Evolutionary conservation across 2,113 vertebrate species (phyloP).

Genomic region (Tichodroma muraria): DNA sequence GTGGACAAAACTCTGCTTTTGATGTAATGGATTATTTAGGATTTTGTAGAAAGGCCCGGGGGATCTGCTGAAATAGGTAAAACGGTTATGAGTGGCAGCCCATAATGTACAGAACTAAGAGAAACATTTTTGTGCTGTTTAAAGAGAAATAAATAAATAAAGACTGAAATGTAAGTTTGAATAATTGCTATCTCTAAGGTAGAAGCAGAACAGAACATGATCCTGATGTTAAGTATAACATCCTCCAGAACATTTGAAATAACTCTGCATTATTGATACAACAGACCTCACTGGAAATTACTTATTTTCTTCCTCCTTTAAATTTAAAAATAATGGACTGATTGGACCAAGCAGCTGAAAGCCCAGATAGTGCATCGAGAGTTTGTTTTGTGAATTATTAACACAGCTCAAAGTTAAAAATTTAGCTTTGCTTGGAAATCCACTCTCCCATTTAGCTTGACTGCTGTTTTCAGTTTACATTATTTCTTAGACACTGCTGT

Average conservation of each 20-base stretch:
- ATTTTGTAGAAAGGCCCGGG: not conserved
- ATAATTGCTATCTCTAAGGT: not conserved
- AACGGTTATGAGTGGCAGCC: not conserved
- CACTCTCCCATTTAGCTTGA: constrained; percentile 31
- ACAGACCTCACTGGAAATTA: not conserved
- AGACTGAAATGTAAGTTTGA: not conserved
- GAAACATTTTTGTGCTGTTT: not conserved
- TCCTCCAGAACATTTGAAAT: not conserved
- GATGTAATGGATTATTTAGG: constrained; percentile 55
- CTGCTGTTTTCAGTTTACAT: constrained; percentile 50
- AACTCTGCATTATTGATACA: constrained; percentile 23
- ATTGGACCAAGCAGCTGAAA: constrained; percentile 48
- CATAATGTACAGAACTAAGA: not conserved
- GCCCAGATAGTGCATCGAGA: constrained; percentile 23
- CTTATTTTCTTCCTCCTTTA: constrained; percentile 12
- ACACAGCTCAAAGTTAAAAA: constrained; percentile 48
- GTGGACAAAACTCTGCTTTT: not conserved
- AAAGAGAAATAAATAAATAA: not conserved
- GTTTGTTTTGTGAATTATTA: constrained; percentile 55
- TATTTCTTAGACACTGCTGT: constrained; percentile 41
- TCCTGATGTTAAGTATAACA: not conserved
- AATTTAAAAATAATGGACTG: constrained; percentile 34
- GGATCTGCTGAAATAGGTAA: not conserved
- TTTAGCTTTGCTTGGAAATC: constrained; percentile 38
- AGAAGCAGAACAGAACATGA: not conserved